phyloP scores from a whole-genome alignment of 2,797 vertebrate species.

The Sebastes elongatus region DNA sequence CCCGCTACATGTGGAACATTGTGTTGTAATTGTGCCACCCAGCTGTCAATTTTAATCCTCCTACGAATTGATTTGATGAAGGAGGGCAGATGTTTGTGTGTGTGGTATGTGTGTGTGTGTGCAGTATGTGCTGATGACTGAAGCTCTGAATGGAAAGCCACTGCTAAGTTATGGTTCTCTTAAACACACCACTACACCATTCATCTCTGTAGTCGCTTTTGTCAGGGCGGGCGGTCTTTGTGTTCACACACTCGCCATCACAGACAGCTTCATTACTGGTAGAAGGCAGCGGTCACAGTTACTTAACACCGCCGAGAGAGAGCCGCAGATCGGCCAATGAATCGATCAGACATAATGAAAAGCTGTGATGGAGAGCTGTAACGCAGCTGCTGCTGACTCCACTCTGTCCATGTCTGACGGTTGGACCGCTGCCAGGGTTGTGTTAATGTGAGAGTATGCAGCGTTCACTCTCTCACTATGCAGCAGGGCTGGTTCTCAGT shows the following conservation, averaged over 20 bases:
- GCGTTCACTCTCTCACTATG: slow-evolving; percentile 22
- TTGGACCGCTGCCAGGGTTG: slow-evolving; percentile 22
- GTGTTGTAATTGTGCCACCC: slow-evolving; percentile 66
- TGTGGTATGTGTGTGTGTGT: neutral
- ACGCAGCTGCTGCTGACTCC: slow-evolving; percentile 55
- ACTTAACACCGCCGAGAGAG: slow-evolving; percentile 29
- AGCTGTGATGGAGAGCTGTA: slow-evolving; percentile 49
- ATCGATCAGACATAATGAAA: slow-evolving; percentile 54
- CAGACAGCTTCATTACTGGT: slow-evolving; percentile 36
- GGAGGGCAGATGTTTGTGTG: slow-evolving; percentile 68
- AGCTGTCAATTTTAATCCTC: slow-evolving; percentile 75
- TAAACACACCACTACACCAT: slow-evolving; percentile 21
- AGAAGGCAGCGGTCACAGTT: slow-evolving; percentile 6
- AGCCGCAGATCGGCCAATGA: slow-evolving; percentile 16
- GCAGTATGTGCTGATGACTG: slow-evolving; percentile 9
- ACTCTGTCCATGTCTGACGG: slow-evolving; percentile 22
- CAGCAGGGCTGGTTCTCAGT: slow-evolving; percentile 21
- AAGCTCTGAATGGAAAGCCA: slow-evolving; percentile 22
- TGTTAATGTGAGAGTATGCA: slow-evolving; percentile 40
- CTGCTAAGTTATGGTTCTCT: slow-evolving; percentile 19
- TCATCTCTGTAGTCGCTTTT: slow-evolving; percentile 32
- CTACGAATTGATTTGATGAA: slow-evolving; percentile 56
- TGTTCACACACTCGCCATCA: slow-evolving; percentile 21
- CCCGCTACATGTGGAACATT: slow-evolving; percentile 46
- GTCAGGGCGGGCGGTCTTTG: slow-evolving; percentile 16